Evolutionary conservation across 2,797 vertebrate species (phyloP), one percentile per base, ranked within the genome.

Genomic region (Lacerta bilineata): DNA sequence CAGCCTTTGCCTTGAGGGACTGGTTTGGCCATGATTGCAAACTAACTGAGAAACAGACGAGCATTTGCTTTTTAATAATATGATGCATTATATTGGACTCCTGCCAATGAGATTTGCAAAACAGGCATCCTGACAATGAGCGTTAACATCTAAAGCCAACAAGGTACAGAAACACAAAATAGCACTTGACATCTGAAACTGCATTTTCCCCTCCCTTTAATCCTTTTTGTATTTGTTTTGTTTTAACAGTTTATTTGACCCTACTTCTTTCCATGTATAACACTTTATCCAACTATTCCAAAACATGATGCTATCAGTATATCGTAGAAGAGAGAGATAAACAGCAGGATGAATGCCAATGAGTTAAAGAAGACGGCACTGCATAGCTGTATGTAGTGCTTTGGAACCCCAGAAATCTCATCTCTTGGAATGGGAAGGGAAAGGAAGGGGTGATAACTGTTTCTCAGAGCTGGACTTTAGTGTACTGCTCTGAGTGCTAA

Each of bases 51-150:
- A 74, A 80, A 64, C 10, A 61, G 46, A 74, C 29, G 6, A 41
- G 69, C 41, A n/a, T 61, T 59, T n/a, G 18, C 46, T 61, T 71
- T 71, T 61, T 80, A 29, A 80, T 59, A 87, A 23, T 64, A 85
- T 85, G 29, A 15, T 18, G 20, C 39, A n/a, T 23, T 50, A 72
- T 72, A 50, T 50, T 50, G n/a, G 46, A 55, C 43, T 36, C n/a
- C 41, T 83, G 5, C 46, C 29, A 50, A 71, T 17, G 43, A 69
- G 46, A 8, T 86, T 68, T 78, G 46, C n/a, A 64, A 46, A 86
- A 66, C 72, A 66, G 20, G 20, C 61, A 68, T 85, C 61, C 39
- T 85, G 29, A 50, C 39, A 17, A 43, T 64, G 55, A 36, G 18
- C 10, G 9, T 69, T 69, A 69, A 68, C 64, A 69, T 75, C 18